Evolutionary conservation across 1,140 invertebrate genomes (phyloP), one percentile per base, ranked within the genome.

Genomic region (Neuroterus valhalla): DNA sequence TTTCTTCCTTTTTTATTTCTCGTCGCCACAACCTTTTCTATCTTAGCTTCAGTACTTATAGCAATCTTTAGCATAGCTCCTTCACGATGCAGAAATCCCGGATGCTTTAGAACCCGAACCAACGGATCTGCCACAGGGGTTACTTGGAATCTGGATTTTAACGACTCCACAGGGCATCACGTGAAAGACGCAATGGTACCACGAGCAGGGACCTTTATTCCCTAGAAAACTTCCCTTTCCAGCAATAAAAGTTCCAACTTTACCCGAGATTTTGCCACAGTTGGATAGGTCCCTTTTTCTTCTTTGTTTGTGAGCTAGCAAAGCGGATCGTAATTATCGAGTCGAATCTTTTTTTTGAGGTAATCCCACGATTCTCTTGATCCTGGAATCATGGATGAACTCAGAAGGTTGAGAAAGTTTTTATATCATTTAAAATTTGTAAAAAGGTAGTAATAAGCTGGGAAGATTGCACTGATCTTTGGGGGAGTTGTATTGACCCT

Each of bases 91-190:
- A 15, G 42, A 68, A 46, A 68, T 45, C 21, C 10, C 62, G 8
- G 48, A 50, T 66, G 52, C 21, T 23, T 26, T 21, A 26, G n/a
- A 21, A 76, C 38, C 66, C 19, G 48, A 71, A 43, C 15, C 8
- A 23, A 45, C 19, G 66, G 48, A 72, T 23, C 42, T 70, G 26
- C 70, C 46, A 38, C n/a, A 46, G 17, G 19, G 72, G 70, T 62
- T 67, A 70, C 48, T 66, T 15, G 68, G 68, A 77, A 77, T 75
- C 68, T 75, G 68, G 68, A 78, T 69, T 71, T 67, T 69, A 76
- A 74, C 50, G 71, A 68, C 19, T 74, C 26, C 75, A 55, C 19
- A 55, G 43, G 21, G 67, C 67, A 14, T 68, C 42, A 17, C 12
- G 45, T 68, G 21, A 68, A 68, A 68, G 67, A 44, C 38, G 67